Evolutionary conservation across 2,797 vertebrate genomes (phyloP), one percentile per base, ranked within the genome.

Genomic region (Bufotes viridis): DNA sequence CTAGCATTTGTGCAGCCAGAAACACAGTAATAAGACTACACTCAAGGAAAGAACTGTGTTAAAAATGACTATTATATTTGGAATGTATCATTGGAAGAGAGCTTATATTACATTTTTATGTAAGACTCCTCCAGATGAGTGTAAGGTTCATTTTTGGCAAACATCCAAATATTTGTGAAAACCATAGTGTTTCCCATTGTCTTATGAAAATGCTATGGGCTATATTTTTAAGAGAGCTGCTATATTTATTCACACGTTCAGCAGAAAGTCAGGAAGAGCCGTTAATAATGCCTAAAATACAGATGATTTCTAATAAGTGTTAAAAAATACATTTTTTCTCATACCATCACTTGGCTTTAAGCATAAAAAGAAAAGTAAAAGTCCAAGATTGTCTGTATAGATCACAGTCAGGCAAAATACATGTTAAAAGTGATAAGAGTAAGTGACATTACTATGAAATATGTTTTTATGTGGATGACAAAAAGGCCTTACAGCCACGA

Each of bases 211-310:
- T 84, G 82, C 82, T 84, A 84, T 74, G 15, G 57, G 70, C 57
- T 63, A 84, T 70, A 84, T 84, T 63, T 84, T 75, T 84, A 61
- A 75, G 70, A 22, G 61, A 61, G 70, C 29, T 84, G 82, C 69
- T 75, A 75, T 58, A 84, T 72, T 70, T 58, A 70, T 58, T 72
- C 20, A 72, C 24, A 15, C 15, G 75, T 61, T 60, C 70, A 84
- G 70, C 70, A 84, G 26, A 51, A 57, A 61, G 70, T 75, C 82
- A 75, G 69, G 34, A 75, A 75, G 22, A n/a, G 15, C 22, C 29
- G 18, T 83, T 61, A 84, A 75, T 84, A 74, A 49, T n/a, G 57
- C 24, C 26, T 42, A 12, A 80, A 80, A 80, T 29, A 34, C 10
- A 13, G 26, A 80, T 18, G 17, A 80, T 80, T 80, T 61, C 49